Conservation (phyloP, 92 coral and sea anemone species). For the Porites cylindrica region DNA sequence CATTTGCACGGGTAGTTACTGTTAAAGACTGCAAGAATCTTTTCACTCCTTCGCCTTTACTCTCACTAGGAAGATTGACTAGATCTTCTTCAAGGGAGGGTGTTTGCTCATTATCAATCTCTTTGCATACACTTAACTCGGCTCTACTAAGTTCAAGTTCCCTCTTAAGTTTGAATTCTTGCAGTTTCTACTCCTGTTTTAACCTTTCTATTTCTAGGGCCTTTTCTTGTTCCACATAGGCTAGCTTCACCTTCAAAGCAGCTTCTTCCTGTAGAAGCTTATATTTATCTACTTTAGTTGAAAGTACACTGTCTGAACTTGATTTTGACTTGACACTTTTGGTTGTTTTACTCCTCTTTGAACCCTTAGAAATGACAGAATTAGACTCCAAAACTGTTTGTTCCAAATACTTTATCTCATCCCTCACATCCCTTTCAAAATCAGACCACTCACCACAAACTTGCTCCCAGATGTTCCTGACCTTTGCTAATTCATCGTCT, state of each 20-base stretch:
- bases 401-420: not conserved
- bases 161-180: too few species aligned
- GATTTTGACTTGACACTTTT: slow-evolving; percentile 1
- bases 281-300: too few species aligned
- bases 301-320: not conserved
- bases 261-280: too few species aligned
- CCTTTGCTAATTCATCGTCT: too few species aligned
- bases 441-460: too few species aligned
- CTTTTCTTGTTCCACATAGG: too few species aligned
- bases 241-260: too few species aligned
- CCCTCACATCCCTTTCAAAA: too few species aligned
- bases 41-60: slow-evolving; percentile 16
- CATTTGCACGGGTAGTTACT: slow-evolving; percentile 10
- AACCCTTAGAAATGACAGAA: slow-evolving; percentile 4
- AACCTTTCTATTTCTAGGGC: too few species aligned
- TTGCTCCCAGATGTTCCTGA: too few species aligned
- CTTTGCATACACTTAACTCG: too few species aligned
- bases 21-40: slow-evolving; percentile 2
- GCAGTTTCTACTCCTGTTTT: too few species aligned
- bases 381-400: not conserved
- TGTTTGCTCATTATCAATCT: not conserved
- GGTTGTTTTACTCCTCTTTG: not conserved
- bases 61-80: not conserved
- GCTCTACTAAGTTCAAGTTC: not conserved
- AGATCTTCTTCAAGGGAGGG: not conserved